Conservation (phyloP, 2,888 invertebrate species). For the Epirrhoe tristata region DNA sequence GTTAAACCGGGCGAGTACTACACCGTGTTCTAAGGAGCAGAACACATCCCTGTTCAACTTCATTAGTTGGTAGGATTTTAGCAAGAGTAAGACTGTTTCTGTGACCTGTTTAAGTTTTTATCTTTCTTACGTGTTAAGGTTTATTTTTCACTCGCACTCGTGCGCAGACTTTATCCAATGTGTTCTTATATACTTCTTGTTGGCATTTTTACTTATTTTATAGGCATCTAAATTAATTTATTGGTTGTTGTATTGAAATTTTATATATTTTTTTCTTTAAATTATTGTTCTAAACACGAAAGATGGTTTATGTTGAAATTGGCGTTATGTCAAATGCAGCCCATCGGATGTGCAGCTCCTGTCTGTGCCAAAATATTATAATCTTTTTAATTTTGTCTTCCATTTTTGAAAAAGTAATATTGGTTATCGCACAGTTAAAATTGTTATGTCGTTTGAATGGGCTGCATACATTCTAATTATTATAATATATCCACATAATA, state of each 20-base stretch:
- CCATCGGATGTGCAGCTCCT: slow-evolving; percentile 63
- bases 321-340: slow-evolving; percentile 76
- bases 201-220: slow-evolving; percentile 85
- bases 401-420: slow-evolving; percentile 50
- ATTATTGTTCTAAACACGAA: slow-evolving; percentile 77
- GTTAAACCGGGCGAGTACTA: slow-evolving; percentile 70
- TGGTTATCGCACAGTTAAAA: slow-evolving; percentile 36
- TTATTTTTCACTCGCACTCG: slow-evolving; percentile 58
- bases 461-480: slow-evolving; percentile 57
- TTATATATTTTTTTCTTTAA: slow-evolving; percentile 78
- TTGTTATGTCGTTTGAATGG: slow-evolving; percentile 52
- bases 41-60: slow-evolving; percentile 84
- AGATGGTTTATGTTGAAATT: slow-evolving; percentile 72
- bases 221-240: slow-evolving; percentile 85
- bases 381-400: slow-evolving; percentile 63
- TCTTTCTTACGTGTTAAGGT: slow-evolving; percentile 79
- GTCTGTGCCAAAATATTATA: slow-evolving; percentile 71
- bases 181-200: slow-evolving; percentile 85
- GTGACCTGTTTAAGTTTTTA: slow-evolving; percentile 86
- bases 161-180: slow-evolving; percentile 74
- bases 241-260: slow-evolving; percentile 84
- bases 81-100: slow-evolving; percentile 86
- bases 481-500: slow-evolving; percentile 57
- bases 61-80: slow-evolving; percentile 82
- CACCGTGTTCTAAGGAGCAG: slow-evolving; percentile 83